Conservation (phyloP, 1,140 invertebrate species). For the Drosophila dunni region DNA sequence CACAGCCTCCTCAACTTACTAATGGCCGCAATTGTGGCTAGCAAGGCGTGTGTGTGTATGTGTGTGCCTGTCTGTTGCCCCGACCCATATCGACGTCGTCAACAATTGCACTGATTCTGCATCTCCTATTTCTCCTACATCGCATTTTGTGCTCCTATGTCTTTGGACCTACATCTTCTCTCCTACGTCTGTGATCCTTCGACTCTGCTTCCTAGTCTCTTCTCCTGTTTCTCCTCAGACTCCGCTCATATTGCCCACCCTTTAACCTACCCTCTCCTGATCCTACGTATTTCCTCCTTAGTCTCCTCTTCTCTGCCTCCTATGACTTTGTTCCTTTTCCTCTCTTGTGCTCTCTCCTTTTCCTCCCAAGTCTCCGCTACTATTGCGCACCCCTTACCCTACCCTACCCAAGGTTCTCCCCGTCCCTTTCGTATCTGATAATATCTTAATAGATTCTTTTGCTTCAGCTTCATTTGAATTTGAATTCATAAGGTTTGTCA, state of each 20-base stretch:
- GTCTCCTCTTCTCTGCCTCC: no score
- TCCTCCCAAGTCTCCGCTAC: no score
- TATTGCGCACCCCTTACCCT: not conserved
- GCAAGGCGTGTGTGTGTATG: slow-evolving; percentile 16
- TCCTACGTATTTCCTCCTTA: no score
- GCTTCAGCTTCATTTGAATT: slow-evolving; percentile 72
- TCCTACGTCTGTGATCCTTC: no score
- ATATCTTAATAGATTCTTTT: slow-evolving; percentile 82
- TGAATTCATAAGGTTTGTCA: slow-evolving; percentile 60
- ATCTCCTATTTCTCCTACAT: no score
- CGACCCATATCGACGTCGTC: slow-evolving; percentile 73
- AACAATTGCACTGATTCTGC: slow-evolving; percentile 70
- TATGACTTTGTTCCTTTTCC: no score
- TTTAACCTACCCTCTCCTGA: no score
- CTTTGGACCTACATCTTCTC: not conserved
- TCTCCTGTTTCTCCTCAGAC: no score
- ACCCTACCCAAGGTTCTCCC: not conserved
- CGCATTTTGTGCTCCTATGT: no score
- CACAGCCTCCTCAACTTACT: slow-evolving; percentile 39
- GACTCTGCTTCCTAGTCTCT: no score
- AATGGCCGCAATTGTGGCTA: slow-evolving; percentile 78
- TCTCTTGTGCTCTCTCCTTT: slow-evolving; percentile 13
- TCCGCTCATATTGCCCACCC: no score
- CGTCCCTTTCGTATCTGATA: slow-evolving; percentile 51
- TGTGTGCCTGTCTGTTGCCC: slow-evolving; percentile 39